These are phyloP conservation scores for Melanotaenia duboulayi DNA, from an alignment of 2,113 vertebrate genomes.

Conservation along the genomic window DNA sequence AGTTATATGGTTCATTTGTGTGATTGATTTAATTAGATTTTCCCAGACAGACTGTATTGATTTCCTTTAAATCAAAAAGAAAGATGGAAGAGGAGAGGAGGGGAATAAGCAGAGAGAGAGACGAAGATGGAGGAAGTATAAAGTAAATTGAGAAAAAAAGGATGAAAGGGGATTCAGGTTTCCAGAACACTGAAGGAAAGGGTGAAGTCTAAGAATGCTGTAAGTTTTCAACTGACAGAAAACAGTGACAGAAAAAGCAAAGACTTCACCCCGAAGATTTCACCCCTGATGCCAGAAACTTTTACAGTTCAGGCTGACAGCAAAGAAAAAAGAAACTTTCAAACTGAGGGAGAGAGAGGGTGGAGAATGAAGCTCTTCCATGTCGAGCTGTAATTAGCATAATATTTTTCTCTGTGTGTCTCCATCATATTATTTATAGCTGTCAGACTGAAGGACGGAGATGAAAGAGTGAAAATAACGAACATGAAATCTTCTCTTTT, in stretches of 20 bases:
- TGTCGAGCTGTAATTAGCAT: constrained; percentile 55
- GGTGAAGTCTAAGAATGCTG: background rate
- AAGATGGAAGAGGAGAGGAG: background rate
- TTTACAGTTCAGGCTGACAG: constrained; percentile 19
- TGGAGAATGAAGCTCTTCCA: constrained; percentile 31
- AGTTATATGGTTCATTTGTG: constrained; percentile 19
- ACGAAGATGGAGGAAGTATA: background rate
- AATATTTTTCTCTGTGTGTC: constrained; percentile 43
- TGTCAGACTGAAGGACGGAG: constrained; percentile 51
- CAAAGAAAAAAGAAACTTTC: constrained; percentile 1
- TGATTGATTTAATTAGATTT: constrained; percentile 26
- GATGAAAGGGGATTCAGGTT: constrained; percentile 8
- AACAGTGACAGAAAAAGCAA: constrained; percentile 9
- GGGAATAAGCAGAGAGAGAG: background rate
- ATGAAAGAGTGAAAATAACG: constrained; percentile 55
- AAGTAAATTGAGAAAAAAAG: background rate
- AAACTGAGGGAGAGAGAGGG: constrained; percentile 23
- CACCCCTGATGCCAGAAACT: constrained; percentile 26
- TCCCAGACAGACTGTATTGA: constrained; percentile 19
- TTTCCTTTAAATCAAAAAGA: constrained; percentile 12
- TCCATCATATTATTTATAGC: constrained; percentile 61
- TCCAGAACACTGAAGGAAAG: background rate
- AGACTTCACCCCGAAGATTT: constrained; percentile 39
- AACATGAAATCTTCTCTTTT: constrained; percentile 57
- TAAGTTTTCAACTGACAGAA: constrained; percentile 23